phyloP scores from a whole-genome alignment of 30 jellyfish, hydroid and myxozoan genomes.

The Clytia hemisphaerica region DNA sequence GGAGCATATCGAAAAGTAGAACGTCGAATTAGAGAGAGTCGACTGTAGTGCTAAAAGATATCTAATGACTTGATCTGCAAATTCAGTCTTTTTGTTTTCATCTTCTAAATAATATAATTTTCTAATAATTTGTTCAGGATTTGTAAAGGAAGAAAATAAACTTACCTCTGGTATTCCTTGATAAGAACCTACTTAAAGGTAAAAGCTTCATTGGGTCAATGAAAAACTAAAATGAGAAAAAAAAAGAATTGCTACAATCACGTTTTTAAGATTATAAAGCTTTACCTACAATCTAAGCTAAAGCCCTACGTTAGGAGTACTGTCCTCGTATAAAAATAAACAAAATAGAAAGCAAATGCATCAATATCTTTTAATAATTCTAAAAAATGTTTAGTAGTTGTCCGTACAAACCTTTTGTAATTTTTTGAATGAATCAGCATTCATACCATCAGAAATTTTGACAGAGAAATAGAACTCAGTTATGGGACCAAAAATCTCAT shows the following conservation, averaged over 20 bases:
- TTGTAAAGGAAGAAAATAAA: background rate
- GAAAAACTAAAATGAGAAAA: conserved; percentile 44
- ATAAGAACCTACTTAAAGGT: conserved; percentile 77
- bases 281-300: background rate
- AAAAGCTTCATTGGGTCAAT: conserved; percentile 86
- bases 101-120: too few species aligned
- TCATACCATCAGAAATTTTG: conserved; percentile 73
- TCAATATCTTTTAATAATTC: too few species aligned
- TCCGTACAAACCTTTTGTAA: conserved; percentile 60
- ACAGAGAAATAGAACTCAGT: conserved; percentile 90
- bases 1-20: too few species aligned
- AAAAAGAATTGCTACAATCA: background rate
- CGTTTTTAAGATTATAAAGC: background rate
- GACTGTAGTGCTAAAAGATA: too few species aligned
- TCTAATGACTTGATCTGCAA: too few species aligned
- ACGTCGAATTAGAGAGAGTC: too few species aligned
- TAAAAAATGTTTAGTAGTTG: too few species aligned
- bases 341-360: too few species aligned
- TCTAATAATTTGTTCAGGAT: too few species aligned
- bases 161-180: conserved; percentile 65
- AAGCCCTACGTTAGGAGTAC: background rate
- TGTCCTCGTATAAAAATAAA: too few species aligned
- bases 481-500: conserved; percentile 97
- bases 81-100: too few species aligned
- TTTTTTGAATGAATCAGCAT: conserved; percentile 76